These are phyloP conservation scores for Salmo trutta DNA, from an alignment of 2,797 vertebrate genomes.

Conservation along the genomic window DNA sequence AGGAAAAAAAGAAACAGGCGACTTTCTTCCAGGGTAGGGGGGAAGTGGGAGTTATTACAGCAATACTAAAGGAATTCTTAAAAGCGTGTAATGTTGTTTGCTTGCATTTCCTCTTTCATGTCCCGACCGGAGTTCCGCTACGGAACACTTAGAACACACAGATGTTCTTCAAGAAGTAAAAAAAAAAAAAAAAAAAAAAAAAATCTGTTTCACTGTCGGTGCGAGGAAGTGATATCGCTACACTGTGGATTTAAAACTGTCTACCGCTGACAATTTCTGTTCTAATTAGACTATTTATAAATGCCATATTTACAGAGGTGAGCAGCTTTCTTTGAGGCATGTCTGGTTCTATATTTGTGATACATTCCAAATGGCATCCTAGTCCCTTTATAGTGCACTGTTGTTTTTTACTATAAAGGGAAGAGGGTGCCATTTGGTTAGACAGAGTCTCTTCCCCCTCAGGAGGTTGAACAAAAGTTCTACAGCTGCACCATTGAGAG, in stretches of 20 bases:
- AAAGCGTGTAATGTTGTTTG: slow-evolving; percentile 6
- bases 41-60: not conserved
- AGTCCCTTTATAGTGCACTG: not conserved
- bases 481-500: no score
- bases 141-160: slow-evolving; percentile 56
- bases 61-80: slow-evolving; percentile 2
- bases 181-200: slow-evolving; percentile 18
- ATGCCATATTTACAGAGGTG: slow-evolving; percentile 56
- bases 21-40: not conserved
- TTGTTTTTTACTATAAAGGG: not conserved
- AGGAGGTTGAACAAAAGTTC: no score
- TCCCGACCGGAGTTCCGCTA: slow-evolving; percentile 59
- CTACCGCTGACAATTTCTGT: slow-evolving; percentile 62
- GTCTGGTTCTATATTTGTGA: slow-evolving; percentile 28
- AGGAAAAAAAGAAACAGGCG: not conserved
- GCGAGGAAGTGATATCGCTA: slow-evolving; percentile 62
- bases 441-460: no score
- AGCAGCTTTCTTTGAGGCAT: slow-evolving; percentile 54
- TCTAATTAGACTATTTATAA: slow-evolving; percentile 73
- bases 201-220: slow-evolving; percentile 56
- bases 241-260: slow-evolving; percentile 59
- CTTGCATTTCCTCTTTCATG: slow-evolving; percentile 32
- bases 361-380: not conserved
- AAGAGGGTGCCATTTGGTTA: not conserved
- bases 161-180: slow-evolving; percentile 52